phyloP scores from a whole-genome alignment of 1,140 invertebrate genomes.

The Cherax quadricarinatus region DNA sequence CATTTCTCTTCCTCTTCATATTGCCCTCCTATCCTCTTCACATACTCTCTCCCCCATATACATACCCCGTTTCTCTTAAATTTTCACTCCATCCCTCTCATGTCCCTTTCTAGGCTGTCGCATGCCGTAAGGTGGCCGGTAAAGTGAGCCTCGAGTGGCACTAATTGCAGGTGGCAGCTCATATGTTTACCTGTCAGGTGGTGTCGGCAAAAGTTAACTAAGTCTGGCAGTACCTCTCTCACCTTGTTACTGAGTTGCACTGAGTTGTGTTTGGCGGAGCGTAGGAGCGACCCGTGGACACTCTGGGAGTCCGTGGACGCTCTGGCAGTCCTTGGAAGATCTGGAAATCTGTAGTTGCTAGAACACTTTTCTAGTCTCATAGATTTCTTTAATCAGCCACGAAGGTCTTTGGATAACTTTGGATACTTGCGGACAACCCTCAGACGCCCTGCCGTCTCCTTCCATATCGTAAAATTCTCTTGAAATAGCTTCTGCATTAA shows the following conservation, averaged over 20 bases:
- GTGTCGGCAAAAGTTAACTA: constrained; percentile 43
- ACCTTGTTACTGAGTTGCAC: constrained; percentile 11
- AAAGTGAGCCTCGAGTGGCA: not conserved
- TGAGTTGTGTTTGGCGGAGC: constrained; percentile 4
- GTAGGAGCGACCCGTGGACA: too few relatives aligned
- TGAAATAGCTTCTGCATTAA: too few relatives aligned
- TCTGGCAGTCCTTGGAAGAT: too few relatives aligned
- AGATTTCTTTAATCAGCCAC: too few relatives aligned
- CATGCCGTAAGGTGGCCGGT: not conserved
- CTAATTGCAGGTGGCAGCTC: constrained; percentile 21
- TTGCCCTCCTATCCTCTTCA: not conserved
- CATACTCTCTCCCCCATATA: not conserved
- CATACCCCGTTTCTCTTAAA: not conserved
- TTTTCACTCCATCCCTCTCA: not conserved
- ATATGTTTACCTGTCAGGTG: constrained; percentile 34
- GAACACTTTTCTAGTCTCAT: too few relatives aligned
- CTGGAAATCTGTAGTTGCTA: too few relatives aligned
- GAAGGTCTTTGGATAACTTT: too few relatives aligned
- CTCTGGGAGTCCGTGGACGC: too few relatives aligned
- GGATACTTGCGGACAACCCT: too few relatives aligned
- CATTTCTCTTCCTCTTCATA: too few relatives aligned
- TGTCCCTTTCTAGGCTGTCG: not conserved
- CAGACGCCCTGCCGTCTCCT: too few relatives aligned
- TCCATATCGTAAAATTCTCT: too few relatives aligned
- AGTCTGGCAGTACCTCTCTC: constrained; percentile 38